Conservation (phyloP, 2,888 invertebrate genomes). For the Apodemia hepburni region DNA sequence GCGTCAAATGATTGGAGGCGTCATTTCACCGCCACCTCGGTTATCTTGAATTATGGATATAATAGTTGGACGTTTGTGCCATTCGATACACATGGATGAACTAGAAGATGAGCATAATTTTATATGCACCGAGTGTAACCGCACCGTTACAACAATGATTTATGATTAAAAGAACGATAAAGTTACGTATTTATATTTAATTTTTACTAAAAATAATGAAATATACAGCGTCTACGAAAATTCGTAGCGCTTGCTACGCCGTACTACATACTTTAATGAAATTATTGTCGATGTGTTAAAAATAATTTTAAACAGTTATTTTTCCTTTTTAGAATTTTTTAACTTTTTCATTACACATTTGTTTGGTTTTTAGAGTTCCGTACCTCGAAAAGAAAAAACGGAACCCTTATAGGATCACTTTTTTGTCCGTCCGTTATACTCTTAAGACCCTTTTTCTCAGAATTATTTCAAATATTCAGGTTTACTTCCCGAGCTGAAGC, state of each 20-base stretch:
- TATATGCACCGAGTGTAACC: slow-evolving; percentile 41
- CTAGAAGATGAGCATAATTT: slow-evolving; percentile 38
- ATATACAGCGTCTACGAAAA: slow-evolving; percentile 43
- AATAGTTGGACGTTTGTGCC: slow-evolving; percentile 28
- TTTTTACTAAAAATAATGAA: background rate
- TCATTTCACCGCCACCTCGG: background rate
- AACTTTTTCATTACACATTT: background rate
- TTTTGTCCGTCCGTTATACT: no score
- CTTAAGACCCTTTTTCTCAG: no score
- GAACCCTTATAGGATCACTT: no score
- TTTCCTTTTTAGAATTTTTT: no score
- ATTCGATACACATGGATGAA: slow-evolving; percentile 45
- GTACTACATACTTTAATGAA: slow-evolving; percentile 42
- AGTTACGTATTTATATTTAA: background rate
- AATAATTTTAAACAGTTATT: background rate
- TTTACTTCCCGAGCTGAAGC: no score
- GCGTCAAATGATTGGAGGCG: background rate
- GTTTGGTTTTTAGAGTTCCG: no score
- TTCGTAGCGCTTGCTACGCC: slow-evolving; percentile 63
- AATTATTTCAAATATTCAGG: no score
- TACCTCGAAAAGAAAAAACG: no score
- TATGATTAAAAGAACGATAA: background rate
- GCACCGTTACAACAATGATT: slow-evolving; percentile 37
- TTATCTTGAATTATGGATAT: slow-evolving; percentile 21
- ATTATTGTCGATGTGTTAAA: background rate